These are phyloP conservation scores for Ceratoteleas bidentatus DNA, from an alignment of 1,140 invertebrate species.

Conservation along the genomic window DNA sequence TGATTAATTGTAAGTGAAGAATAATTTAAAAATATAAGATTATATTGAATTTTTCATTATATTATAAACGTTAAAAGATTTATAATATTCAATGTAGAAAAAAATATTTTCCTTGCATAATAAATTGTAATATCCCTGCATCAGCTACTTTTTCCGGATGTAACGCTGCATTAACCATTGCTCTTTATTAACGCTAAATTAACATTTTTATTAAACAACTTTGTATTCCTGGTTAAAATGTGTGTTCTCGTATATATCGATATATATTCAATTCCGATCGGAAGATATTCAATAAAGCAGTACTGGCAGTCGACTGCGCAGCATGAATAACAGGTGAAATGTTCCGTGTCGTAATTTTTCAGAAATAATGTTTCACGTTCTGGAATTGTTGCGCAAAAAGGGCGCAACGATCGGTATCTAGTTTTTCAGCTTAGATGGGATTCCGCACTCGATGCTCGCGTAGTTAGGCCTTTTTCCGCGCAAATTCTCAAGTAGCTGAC, in stretches of 20 bases:
- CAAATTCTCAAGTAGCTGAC: constrained; percentile 38
- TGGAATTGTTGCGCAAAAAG: background rate
- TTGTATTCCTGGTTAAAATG: background rate
- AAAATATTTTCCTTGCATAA: too few relatives aligned
- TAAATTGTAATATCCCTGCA: too few relatives aligned
- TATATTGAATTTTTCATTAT: too few relatives aligned
- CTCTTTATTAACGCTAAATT: too few relatives aligned
- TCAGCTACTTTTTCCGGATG: too few relatives aligned
- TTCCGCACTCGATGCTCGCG: constrained; percentile 39
- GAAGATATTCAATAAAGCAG: constrained; percentile 20
- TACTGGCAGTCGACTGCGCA: background rate
- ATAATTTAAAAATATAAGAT: too few relatives aligned
- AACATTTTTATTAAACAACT: too few relatives aligned
- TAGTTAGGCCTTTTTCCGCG: constrained; percentile 33
- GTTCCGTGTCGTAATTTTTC: constrained; percentile 36
- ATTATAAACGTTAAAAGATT: too few relatives aligned
- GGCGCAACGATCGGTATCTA: constrained; percentile 36
- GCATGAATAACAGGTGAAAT: constrained; percentile 19
- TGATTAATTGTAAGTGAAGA: too few relatives aligned
- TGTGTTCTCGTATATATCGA: too few relatives aligned
- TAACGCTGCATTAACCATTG: too few relatives aligned
- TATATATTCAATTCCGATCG: constrained; percentile 6
- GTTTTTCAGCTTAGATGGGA: constrained; percentile 58
- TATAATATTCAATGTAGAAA: too few relatives aligned
- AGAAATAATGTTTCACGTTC: constrained; percentile 28